Percentiles rank a stretch among this genome's conserved stretches.
Conservation (phyloP, 2,797 vertebrate genomes). For the Oryzias dopingdopingensis region DNA sequence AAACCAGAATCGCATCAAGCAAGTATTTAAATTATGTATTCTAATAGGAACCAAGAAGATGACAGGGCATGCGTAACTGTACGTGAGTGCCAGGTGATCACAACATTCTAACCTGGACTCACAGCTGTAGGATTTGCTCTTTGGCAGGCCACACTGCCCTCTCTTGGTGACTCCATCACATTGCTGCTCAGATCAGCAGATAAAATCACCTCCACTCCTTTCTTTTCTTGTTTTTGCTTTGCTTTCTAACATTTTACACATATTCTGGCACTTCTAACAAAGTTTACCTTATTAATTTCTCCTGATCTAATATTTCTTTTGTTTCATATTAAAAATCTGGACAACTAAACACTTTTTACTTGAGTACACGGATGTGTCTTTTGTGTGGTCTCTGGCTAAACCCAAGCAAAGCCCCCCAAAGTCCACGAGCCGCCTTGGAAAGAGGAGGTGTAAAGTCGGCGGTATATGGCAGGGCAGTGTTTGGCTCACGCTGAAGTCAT, state of each 20-base stretch:
- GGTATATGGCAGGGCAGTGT: conserved; percentile 51
- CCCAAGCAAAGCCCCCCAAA: conserved; percentile 29
- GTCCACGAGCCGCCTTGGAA: conserved; percentile 47
- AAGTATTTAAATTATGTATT: conserved; percentile 53
- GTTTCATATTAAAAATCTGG: conserved; percentile 66
- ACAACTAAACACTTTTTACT: conserved; percentile 48
- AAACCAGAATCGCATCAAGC: conserved; percentile 51
- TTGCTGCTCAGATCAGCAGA: conserved; percentile 33
- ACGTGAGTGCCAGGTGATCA: conserved; percentile 55
- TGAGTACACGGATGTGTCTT: conserved; percentile 55
- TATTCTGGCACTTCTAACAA: conserved; percentile 18
- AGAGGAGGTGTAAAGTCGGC: conserved; percentile 66
- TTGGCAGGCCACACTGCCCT: conserved; percentile 79
- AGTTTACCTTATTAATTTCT: neutral
- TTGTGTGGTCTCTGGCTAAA: conserved; percentile 60
- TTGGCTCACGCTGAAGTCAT: conserved; percentile 71
- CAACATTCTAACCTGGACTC: conserved; percentile 54
- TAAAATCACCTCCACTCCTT: conserved; percentile 17
- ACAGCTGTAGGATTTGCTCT: conserved; percentile 56
- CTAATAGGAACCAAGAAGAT: conserved; percentile 56
- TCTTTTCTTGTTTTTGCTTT: neutral
- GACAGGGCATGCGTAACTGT: conserved; percentile 30
- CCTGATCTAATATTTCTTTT: conserved; percentile 44
- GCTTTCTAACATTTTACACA: neutral
- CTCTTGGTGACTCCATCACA: conserved; percentile 69